Conservation (phyloP, 2,113 vertebrate species). For the Mixornis gularis region DNA sequence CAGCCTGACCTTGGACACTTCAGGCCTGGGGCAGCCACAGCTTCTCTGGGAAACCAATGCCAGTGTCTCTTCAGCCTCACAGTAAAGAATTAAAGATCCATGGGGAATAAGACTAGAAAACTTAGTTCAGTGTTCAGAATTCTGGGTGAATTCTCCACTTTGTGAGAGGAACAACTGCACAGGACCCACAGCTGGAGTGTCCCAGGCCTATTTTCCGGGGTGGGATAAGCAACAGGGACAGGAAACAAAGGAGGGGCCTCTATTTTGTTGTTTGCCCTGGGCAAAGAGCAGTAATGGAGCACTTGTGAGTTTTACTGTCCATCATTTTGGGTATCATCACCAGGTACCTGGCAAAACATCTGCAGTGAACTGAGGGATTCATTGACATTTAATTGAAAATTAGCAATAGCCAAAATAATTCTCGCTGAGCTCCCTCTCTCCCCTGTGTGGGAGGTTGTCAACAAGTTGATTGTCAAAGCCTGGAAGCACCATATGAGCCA, state of each 20-base stretch:
- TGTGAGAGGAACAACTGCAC: neutral
- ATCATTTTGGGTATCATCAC: neutral
- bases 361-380: neutral
- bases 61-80: rapidly evolving
- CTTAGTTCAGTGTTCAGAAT: neutral
- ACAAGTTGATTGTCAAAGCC: neutral
- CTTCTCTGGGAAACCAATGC: neutral
- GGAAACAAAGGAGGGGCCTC: neutral
- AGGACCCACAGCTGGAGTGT: rapidly evolving
- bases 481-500: neutral
- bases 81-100: neutral
- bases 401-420: neutral
- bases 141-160: neutral
- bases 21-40: neutral
- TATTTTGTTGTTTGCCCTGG: neutral
- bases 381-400: neutral
- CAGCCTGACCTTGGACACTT: rapidly evolving
- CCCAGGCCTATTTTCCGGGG: neutral
- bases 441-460: neutral
- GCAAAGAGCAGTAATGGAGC: neutral
- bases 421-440: neutral
- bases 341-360: neutral
- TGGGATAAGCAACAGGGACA: neutral
- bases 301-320: neutral
- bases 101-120: neutral